Evolutionary conservation across 2,888 invertebrate genomes (phyloP).

Genomic region (Volucella inflata): DNA sequence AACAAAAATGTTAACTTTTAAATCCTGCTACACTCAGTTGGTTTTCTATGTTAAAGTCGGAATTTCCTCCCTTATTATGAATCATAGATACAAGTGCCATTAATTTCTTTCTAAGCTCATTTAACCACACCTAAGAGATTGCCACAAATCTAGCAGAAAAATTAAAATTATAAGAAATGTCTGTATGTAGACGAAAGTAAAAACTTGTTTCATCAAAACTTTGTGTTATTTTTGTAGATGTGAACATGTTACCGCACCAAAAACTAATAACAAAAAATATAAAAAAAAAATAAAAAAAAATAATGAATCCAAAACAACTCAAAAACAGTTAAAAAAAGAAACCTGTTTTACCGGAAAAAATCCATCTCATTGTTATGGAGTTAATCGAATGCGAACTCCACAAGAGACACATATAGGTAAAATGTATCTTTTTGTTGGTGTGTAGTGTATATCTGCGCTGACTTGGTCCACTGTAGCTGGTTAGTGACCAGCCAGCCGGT

Average conservation of each 20-base stretch:
- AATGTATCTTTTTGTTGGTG: constrained; percentile 64
- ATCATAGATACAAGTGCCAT: constrained; percentile 36
- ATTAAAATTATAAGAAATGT: background rate
- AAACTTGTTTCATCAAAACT: constrained; percentile 69
- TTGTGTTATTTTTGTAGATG: constrained; percentile 47
- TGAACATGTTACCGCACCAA: constrained; percentile 65
- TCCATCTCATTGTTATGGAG: constrained; percentile 75
- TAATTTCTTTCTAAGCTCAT: constrained; percentile 22
- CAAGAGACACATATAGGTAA: constrained; percentile 62
- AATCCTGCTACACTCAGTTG: constrained; percentile 40
- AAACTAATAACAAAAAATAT: constrained; percentile 59
- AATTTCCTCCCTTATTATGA: constrained; percentile 53
- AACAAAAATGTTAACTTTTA: constrained; percentile 29
- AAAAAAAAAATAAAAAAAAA: constrained; percentile 35
- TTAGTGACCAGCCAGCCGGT: constrained; percentile 52
- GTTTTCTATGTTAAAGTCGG: constrained; percentile 34
- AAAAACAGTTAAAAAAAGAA: constrained; percentile 72
- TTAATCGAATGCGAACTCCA: constrained; percentile 75
- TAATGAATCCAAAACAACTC: constrained; percentile 51
- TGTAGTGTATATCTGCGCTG: constrained; percentile 60
- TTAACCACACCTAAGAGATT: constrained; percentile 64
- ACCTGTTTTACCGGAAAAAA: constrained; percentile 75
- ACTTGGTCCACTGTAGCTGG: constrained; percentile 41
- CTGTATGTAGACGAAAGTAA: constrained; percentile 11
- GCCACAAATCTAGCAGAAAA: constrained; percentile 40